These are phyloP conservation scores for Poeciliopsis occidentalis DNA, from an alignment of 2,113 vertebrate species.

Conservation along the genomic window DNA sequence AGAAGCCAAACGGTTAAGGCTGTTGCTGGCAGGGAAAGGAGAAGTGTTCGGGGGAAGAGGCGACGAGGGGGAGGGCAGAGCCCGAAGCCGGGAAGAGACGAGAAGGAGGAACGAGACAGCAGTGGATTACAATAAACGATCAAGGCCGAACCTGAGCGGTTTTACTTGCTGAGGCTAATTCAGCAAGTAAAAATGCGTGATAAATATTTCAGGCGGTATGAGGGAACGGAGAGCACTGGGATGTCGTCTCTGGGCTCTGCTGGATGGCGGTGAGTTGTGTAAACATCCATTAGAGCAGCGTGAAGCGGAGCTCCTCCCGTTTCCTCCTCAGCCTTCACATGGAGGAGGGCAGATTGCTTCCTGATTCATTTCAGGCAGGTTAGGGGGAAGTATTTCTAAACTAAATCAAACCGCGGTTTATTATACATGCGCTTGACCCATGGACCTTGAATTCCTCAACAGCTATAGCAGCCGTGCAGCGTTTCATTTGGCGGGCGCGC, in stretches of 20 bases:
- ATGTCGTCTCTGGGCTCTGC: constrained; percentile 62
- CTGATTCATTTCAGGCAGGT: constrained; percentile 59
- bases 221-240: constrained; percentile 1
- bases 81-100: constrained; percentile 34
- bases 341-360: constrained; percentile 53
- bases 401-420: constrained; percentile 64
- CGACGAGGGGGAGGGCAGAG: constrained; percentile 44
- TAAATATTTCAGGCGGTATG: constrained; percentile 22
- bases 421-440: constrained; percentile 58
- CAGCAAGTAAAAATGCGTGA: constrained; percentile 43
- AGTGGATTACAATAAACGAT: constrained; percentile 75
- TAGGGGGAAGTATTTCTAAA: constrained; percentile 52
- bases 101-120: constrained; percentile 64
- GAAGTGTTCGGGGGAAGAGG: constrained; percentile 62
- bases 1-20: constrained; percentile 80
- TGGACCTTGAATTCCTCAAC: constrained; percentile 44
- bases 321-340: constrained; percentile 60
- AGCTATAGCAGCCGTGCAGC: constrained; percentile 24
- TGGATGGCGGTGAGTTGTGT: constrained; percentile 73
- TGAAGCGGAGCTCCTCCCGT: constrained; percentile 59
- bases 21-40: constrained; percentile 78
- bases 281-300: constrained; percentile 78
- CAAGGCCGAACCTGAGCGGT: constrained; percentile 56
- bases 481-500: constrained; percentile 30
- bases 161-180: constrained; percentile 26